A percentile compares a stretch with the other conserved stretches of the same genome.
phyloP scores from a whole-genome alignment of 2,888 invertebrate species.

The Parnassius apollo region DNA sequence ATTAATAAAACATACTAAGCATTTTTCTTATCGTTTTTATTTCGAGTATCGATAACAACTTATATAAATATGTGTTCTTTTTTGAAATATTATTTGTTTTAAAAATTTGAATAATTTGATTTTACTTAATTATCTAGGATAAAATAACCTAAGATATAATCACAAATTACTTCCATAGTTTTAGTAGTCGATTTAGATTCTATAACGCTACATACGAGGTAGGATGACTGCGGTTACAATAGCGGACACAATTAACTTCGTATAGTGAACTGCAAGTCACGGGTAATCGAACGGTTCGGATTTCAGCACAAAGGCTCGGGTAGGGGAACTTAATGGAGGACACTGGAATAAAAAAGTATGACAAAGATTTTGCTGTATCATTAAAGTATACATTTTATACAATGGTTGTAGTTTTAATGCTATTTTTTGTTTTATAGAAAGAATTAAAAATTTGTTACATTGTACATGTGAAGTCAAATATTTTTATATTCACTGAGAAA shows the following conservation, averaged over 20 bases:
- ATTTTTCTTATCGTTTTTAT: constrained; percentile 66
- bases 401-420: neutral
- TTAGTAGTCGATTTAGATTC: constrained; percentile 11
- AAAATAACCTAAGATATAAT: neutral
- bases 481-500: too few species aligned
- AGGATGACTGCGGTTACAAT: constrained; percentile 27
- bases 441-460: too few species aligned
- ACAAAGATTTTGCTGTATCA: constrained; percentile 13
- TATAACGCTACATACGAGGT: constrained; percentile 21
- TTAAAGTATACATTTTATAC: neutral
- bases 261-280: constrained; percentile 71
- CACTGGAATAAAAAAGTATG: constrained; percentile 44
- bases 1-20: constrained; percentile 77
- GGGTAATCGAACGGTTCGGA: constrained; percentile 64
- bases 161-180: neutral
- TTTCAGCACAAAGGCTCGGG: constrained; percentile 28
- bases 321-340: constrained; percentile 54
- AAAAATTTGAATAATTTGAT: too few species aligned
- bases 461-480: too few species aligned
- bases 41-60: constrained; percentile 66
- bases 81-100: too few species aligned
- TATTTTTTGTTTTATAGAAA: too few species aligned
- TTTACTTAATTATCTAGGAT: too few species aligned
- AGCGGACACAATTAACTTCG: constrained; percentile 67
- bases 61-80: constrained; percentile 46